Evolutionary conservation across 2,888 invertebrate genomes (phyloP), one percentile per base, ranked within the genome.

Genomic region (Gryllus longicercus): DNA sequence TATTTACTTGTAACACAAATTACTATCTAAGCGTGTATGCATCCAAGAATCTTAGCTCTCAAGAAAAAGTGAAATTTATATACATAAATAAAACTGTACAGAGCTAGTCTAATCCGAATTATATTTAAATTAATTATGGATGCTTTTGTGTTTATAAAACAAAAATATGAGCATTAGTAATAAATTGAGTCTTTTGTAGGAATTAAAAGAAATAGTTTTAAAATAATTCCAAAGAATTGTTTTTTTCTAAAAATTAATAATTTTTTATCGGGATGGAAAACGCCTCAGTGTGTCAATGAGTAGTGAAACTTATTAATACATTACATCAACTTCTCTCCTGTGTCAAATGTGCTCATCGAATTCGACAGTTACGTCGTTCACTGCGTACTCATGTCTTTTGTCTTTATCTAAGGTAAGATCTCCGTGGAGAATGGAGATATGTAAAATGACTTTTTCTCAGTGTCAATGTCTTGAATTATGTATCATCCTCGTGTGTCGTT

Each of bases 31-130:
- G 38, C 16, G 23, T 25, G 38, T 76, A 25, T 25, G 25, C 76
- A 76, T 76, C 76, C 76, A 76, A 25, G 14, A 25, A 76, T 25
- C 21, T 76, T 76, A 76, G 76, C 23, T 76, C 76, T 63, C 63
- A 63, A n/a, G 12, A 63, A 63, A n/a, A 63, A 38, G n/a, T 63
- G 63, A 63, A 63, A 63, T 63, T 63, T 63, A 63, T 38, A 74
- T 74, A n/a, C 23, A 16, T 76, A 76, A n/a, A 23, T 23, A 25
- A 25, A 25, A 76, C 76, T 23, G 38, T 25, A 14, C 25, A 75
- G 77, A 50, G 80, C 77, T 77, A 78, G 78, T 75, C 74, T 50
- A 38, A 80, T 78, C 80, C 80, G 80, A 80, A 80, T 80, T 80
- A 80, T 80, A 79, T 51, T 21, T 18, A 25, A 79, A 76, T 76